phyloP scores from a whole-genome alignment of 2,888 invertebrate genomes.

The Eupeodes luniger region DNA sequence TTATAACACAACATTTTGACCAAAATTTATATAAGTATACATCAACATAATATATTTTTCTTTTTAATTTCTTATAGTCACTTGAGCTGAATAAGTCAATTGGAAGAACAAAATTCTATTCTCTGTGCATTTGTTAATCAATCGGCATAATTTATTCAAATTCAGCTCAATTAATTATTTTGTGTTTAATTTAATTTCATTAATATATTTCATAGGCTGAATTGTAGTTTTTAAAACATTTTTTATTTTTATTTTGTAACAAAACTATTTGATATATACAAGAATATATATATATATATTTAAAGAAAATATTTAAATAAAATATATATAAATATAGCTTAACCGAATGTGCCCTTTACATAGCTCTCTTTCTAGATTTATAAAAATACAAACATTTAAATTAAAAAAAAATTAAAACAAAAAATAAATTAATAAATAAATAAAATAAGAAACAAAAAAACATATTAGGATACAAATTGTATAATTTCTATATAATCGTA shows the following conservation, averaged over 20 bases:
- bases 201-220: conserved; percentile 52
- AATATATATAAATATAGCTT: conserved; percentile 82
- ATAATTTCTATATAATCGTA: conserved; percentile 48
- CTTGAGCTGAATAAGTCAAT: conserved; percentile 65
- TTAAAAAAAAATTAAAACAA: conserved; percentile 56
- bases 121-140: conserved; percentile 67
- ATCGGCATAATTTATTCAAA: conserved; percentile 74
- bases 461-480: conserved; percentile 71
- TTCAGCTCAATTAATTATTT: conserved; percentile 66
- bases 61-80: conserved; percentile 13
- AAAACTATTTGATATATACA: conserved; percentile 72
- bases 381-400: conserved; percentile 77
- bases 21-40: conserved; percentile 49
- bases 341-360: conserved; percentile 85
- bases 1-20: conserved; percentile 56
- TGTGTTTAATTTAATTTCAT: conserved; percentile 50
- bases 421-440: conserved; percentile 64
- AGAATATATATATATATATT: conserved; percentile 77
- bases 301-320: conserved; percentile 77
- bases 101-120: conserved; percentile 34
- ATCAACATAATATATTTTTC: conserved; percentile 5
- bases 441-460: conserved; percentile 50
- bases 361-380: conserved; percentile 84
- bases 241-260: conserved; percentile 33
- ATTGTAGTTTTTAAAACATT: conserved; percentile 57